A percentile compares a stretch with the other conserved stretches of the same genome.
Evolutionary conservation across 2,113 vertebrate genomes (phyloP).

Genomic region (Bos taurus): ARS-UCD2.0 NC_037329.1:89889501-89890000

Average conservation of each 20-base stretch:
- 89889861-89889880: background rate
- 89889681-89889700: no score
- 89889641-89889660: no score
- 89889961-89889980: background rate
- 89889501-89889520: no score
- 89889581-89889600: no score
- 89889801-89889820: background rate
- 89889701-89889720: background rate
- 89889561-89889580: no score
- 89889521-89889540: no score
- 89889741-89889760: background rate
- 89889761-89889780: background rate
- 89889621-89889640: no score
- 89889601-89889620: no score
- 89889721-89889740: background rate
- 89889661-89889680: no score
- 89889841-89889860: background rate
- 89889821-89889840: background rate
- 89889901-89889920: background rate
- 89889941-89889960: background rate
- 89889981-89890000: background rate
- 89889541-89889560: no score
- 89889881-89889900: background rate
- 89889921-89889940: background rate
- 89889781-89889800: background rate